Base-by-base conservation (phyloP, 1,140 invertebrate genomes). In the Hyphantria cunea region DNA sequence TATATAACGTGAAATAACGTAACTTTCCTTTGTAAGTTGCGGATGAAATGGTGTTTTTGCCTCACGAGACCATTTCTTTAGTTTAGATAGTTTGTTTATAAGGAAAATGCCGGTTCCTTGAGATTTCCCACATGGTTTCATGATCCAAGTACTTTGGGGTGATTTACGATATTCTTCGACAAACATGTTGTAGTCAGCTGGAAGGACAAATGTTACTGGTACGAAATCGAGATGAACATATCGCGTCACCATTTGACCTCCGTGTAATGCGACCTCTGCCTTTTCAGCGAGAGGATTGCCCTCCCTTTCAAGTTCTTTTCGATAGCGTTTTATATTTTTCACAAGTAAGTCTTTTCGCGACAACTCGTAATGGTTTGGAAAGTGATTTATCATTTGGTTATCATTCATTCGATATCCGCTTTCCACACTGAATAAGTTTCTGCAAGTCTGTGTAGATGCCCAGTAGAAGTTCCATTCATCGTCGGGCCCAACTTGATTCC, bases 391-490 rank as follows among this genome's bases (percentile, higher is more conserved):
- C 52, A 96, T 92, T 83, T 98, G 97, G 91, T 97, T 96, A 89
- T 98, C 97, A 68, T 95, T 94, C 93, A 98, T 95, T 47, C 97
- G 92, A 84, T 98, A 98, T 11, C 97, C 97, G 81, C 95, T 97
- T 78, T 98, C 97, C 0, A 98, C 95, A 80, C 97, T 98, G 78
- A 98, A 99, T 49, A 99, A 94, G 79, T 94, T 97, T 53, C 97
- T 91, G 66, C 97, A 97, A 6, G 96, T 98, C 75, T 96, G 95
- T 6, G 97, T 97, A 8, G 95, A 96, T 0, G 97, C 96, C 97
- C 97, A 99, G 85, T 98, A 98, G 86, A 98, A 97, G 86, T 98
- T 97, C 97, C 97, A 99, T 74, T 98, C 97, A 80, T 99, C 97
- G 69, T 99, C 97, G 0, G 96, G 95, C 12, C 94, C 94, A 9